Conservation (phyloP, 2,888 invertebrate species). For the Dione vanillae region DNA sequence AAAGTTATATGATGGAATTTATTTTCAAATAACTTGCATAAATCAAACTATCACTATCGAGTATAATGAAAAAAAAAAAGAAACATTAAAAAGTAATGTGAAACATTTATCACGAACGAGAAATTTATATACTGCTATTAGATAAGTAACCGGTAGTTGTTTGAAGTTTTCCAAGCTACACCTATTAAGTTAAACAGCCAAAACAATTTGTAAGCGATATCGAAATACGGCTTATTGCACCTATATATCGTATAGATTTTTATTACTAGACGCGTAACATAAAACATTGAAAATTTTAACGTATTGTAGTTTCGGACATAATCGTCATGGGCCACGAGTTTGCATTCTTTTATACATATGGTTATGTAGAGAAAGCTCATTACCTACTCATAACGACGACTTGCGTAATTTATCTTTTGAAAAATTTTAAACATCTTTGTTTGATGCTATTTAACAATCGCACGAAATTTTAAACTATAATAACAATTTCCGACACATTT, state of each 20-base stretch:
- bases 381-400: conserved; percentile 56
- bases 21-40: too few relatives aligned
- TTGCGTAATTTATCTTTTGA: conserved; percentile 57
- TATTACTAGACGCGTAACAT: conserved; percentile 18
- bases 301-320: conserved; percentile 57
- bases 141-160: conserved; percentile 26
- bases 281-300: conserved; percentile 14
- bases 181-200: conserved; percentile 23
- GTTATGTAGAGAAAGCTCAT: conserved; percentile 71
- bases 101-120: conserved; percentile 16
- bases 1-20: too few relatives aligned
- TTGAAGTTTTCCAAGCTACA: conserved; percentile 22
- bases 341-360: conserved; percentile 62
- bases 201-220: conserved; percentile 13
- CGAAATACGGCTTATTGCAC: conserved; percentile 10
- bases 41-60: too few relatives aligned
- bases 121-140: conserved; percentile 20
- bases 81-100: background rate
- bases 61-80: background rate
- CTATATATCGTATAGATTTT: conserved; percentile 6
- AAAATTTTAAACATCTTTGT: background rate
- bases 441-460: background rate
- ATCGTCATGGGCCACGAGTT: conserved; percentile 70
- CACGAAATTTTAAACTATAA: background rate
- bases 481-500: background rate